Percentiles rank a stretch among this genome's conserved stretches.
These are phyloP conservation scores for Choristoneura rosaceana DNA, from an alignment of 2,888 invertebrate species.

Conservation along the genomic window DNA sequence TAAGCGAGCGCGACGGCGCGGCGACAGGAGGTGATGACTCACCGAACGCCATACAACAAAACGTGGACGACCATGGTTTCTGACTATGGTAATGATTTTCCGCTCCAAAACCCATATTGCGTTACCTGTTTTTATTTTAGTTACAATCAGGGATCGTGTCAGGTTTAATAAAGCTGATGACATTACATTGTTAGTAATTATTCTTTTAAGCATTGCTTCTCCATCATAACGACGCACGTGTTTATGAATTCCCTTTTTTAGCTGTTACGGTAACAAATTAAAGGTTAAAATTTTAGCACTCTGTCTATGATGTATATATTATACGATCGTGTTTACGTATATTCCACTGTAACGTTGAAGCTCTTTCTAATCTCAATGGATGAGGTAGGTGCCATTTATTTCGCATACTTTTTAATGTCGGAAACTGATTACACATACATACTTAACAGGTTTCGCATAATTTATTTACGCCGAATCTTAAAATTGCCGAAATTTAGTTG, in stretches of 20 bases:
- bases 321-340: too few relatives aligned
- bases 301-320: too few relatives aligned
- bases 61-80: constrained; percentile 52
- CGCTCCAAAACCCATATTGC: constrained; percentile 59
- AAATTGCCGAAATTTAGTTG: too few relatives aligned
- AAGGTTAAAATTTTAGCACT: too few relatives aligned
- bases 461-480: too few relatives aligned
- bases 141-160: neutral
- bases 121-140: constrained; percentile 46
- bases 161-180: constrained; percentile 2
- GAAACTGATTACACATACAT: too few relatives aligned
- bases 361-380: too few relatives aligned
- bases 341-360: too few relatives aligned
- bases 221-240: neutral
- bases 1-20: constrained; percentile 47
- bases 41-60: constrained; percentile 58
- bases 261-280: too few relatives aligned
- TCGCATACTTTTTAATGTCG: too few relatives aligned
- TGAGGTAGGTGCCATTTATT: too few relatives aligned
- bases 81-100: constrained; percentile 70
- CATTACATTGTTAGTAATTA: neutral
- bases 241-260: neutral
- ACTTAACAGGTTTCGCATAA: too few relatives aligned
- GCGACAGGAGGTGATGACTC: constrained; percentile 59
- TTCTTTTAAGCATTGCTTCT: neutral